phyloP scores from a whole-genome alignment of 2,113 vertebrate species.

The Drymodes brunneopygia region DNA sequence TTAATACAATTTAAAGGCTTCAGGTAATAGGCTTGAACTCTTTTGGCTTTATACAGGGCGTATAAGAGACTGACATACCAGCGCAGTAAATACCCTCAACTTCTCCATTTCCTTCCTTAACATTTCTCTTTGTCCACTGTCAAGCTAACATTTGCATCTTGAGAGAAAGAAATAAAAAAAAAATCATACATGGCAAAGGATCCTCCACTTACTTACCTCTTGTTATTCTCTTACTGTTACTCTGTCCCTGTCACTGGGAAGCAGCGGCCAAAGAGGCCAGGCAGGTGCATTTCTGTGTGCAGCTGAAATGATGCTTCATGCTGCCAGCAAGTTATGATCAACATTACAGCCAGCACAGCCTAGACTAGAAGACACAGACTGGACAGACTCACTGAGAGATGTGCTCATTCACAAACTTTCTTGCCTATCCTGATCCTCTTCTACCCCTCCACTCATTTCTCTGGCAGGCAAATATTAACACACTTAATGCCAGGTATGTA shows the following conservation, averaged over 20 bases:
- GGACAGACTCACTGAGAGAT: background rate
- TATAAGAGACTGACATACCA: background rate
- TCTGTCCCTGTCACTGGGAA: background rate
- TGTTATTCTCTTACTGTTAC: background rate
- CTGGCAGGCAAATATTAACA: background rate
- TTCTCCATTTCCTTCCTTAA: background rate
- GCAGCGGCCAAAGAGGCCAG: background rate
- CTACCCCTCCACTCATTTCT: background rate
- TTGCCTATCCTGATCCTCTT: background rate
- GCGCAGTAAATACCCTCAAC: background rate
- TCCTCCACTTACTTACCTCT: background rate
- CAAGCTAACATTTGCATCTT: background rate
- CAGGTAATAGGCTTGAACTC: conserved; percentile 6
- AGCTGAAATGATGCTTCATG: background rate
- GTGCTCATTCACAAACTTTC: background rate
- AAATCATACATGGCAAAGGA: background rate
- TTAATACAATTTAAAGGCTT: conserved; percentile 15
- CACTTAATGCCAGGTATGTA: background rate
- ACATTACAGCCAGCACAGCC: background rate
- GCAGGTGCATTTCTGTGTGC: background rate
- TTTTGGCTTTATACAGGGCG: background rate
- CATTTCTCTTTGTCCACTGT: background rate
- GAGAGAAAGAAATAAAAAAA: background rate
- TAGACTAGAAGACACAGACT: background rate
- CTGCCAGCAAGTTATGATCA: background rate